Conservation (phyloP, 1,140 invertebrate species). For the Drosophila triauraria region DNA sequence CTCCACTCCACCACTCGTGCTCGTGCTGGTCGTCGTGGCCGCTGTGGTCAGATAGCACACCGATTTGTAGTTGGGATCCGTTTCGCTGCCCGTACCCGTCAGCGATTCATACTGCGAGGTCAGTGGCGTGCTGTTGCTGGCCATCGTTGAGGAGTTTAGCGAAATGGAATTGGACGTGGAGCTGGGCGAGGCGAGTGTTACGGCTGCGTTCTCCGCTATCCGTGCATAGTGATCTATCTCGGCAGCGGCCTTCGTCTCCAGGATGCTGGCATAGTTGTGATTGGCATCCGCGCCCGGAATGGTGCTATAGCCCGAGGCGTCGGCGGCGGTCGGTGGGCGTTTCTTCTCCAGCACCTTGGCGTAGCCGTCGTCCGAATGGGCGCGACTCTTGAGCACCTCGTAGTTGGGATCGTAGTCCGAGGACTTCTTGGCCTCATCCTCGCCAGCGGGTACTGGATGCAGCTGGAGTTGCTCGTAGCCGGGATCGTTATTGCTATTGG, state of each 20-base stretch:
- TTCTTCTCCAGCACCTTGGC: conserved; percentile 85
- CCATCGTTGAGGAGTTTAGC: conserved; percentile 62
- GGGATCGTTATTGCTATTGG: conserved; percentile 86
- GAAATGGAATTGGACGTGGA: conserved; percentile 43
- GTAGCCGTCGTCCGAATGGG: conserved; percentile 82
- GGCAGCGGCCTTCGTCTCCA: conserved; percentile 68
- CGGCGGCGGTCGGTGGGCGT: conserved; percentile 33
- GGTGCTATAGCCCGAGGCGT: conserved; percentile 77
- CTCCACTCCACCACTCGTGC: conserved; percentile 30
- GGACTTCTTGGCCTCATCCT: conserved; percentile 65
- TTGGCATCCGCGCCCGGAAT: conserved; percentile 78
- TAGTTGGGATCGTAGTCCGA: conserved; percentile 89
- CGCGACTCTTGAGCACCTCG: conserved; percentile 87
- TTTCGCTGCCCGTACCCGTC: conserved; percentile 89
- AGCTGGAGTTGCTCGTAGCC: conserved; percentile 87
- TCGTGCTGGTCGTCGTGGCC: conserved; percentile 44
- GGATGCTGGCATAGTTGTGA: conserved; percentile 84
- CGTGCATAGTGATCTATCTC: conserved; percentile 77
- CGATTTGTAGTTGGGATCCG: conserved; percentile 90
- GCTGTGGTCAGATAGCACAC: conserved; percentile 85
- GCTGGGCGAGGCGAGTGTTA: conserved; percentile 62
- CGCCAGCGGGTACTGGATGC: conserved; percentile 49
- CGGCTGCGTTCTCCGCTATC: conserved; percentile 60
- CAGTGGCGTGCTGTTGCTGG: conserved; percentile 60
- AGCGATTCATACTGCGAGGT: conserved; percentile 89